Base-by-base conservation (phyloP, 2,113 vertebrate species). In the Sitta europaea region DNA sequence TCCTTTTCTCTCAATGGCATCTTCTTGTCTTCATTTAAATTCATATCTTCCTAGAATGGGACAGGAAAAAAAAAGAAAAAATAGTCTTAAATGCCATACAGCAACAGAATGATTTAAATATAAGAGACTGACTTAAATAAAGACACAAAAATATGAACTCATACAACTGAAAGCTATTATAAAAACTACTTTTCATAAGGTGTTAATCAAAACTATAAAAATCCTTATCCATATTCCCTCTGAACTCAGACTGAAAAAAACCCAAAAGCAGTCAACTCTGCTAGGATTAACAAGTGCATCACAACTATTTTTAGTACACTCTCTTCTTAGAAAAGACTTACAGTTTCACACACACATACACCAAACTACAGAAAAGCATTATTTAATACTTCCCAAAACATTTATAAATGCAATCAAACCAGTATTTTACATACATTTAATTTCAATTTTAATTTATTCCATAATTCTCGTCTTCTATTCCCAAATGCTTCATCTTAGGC, bases 11-110 rank as follows among this genome's bases (percentile, higher is more conserved):
- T 98, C 96, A 99, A 97, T 75, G 99, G 99, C 96, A 98, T 98
- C 97, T 99, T 99, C 96, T 99, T 99, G 85, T 99, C 99, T 97
- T 99, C 99, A 97, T 99, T 99, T 97, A 99, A 98, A 98, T 99
- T 99, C 99, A 99, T 99, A 98, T 99, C 99, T 98, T 99, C 99
- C 99, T 99, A 97, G n/a, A 93, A 90, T 62, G 25, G 19, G 12
- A 61, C 9, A 14, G 33, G 54, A 43, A 91, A 73, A 83, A 54
- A 53, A 80, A 94, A 43, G 51, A 38, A 95, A 48, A 85, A 29
- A 6, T 2, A 43, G 9, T 47, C 75, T 71, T 61, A 92, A 50
- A 67, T 43, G 15, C 25, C 66, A 75, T 25, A 25, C 25, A 74
- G 9, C 10, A 62, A 28, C 3, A 71, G 9, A 87, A 28, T 13